Percentiles rank a stretch among this genome's conserved stretches.
Conservation (phyloP, 1,140 invertebrate species). For the Bombus soroeensis region DNA sequence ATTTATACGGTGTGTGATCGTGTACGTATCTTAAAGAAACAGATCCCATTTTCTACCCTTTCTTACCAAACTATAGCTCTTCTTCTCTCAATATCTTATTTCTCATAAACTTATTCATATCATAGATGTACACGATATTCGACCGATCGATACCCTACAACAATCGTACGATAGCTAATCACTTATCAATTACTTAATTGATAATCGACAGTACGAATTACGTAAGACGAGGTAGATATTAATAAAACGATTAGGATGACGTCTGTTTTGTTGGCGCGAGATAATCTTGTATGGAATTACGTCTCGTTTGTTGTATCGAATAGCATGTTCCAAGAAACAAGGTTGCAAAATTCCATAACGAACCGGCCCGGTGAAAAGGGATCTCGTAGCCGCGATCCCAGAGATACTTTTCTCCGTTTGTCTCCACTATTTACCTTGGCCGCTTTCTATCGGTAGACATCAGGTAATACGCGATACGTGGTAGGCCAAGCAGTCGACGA, state of each 20-base stretch:
- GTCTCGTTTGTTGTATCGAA: conserved; percentile 4
- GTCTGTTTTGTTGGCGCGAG: neutral
- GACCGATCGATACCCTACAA: neutral
- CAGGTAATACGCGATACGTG: conserved; percentile 43
- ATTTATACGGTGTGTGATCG: neutral
- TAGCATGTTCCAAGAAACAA: conserved; percentile 26
- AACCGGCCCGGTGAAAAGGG: neutral
- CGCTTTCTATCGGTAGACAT: conserved; percentile 41
- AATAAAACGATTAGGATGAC: conserved; percentile 1
- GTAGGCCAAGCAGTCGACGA: conserved; percentile 46
- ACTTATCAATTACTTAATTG: neutral
- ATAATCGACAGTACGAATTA: neutral
- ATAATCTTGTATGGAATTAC: conserved; percentile 1
- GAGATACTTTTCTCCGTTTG: conserved; percentile 2
- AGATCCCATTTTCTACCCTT: neutral
- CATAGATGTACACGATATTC: neutral
- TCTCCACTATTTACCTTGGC: conserved; percentile 41
- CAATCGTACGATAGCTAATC: neutral
- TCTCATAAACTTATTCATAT: neutral
- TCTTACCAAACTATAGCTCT: neutral
- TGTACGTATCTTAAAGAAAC: neutral
- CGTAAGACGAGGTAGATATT: neutral
- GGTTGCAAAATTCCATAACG: conserved; percentile 35
- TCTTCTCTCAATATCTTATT: neutral
- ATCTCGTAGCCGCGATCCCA: conserved; percentile 13